Evolutionary conservation across 1,140 invertebrate genomes (phyloP), one percentile per base, ranked within the genome.

Genomic region (Rhyacophila brunnea): DNA sequence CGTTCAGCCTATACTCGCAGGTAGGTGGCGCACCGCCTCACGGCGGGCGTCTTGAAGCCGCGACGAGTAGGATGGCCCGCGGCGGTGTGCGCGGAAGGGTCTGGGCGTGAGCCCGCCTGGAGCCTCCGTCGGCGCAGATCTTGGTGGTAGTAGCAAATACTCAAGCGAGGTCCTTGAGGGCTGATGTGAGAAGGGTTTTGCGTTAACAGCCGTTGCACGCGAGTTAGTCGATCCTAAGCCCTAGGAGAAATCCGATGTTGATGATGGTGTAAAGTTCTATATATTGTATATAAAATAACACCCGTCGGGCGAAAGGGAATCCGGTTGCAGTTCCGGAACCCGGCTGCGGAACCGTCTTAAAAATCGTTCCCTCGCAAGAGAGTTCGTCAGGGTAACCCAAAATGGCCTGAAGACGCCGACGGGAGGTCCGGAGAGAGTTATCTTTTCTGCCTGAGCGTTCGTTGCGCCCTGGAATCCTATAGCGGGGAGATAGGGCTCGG

Each of bases 81-180:
- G 80, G 81, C 75, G 85, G 82, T 84, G 83, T 71, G 83, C 83
- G 83, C 81, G 80, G 85, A 89, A 91, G 85, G 83, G 80, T 83
- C 80, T 83, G 82, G 82, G 81, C 83, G 87, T 82, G 82, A 85
- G 85, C 82, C 83, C 81, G 83, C 81, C 36, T 43, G 44, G 53
- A 91, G 85, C 87, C 80, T 81, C 85, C n/a, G n/a, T 83, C 78
- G 83, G 87, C 85, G 86, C 85, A 90, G 87, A 91, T 91, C 86
- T 90, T 90, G 88, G 85, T 88, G 83, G 84, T 87, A 87, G 85
- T 90, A 90, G 87, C 87, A 91, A 90, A 89, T 90, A 90, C 84
- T 89, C 86, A 80, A 87, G 84, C 80, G 87, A 88, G 86, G 83
- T 80, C 87, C 84, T 88, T 35, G 34, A 35, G n/a, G 34, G 34